Conservation (phyloP, 2,888 invertebrate genomes). For the Ptilodon capucinus region DNA sequence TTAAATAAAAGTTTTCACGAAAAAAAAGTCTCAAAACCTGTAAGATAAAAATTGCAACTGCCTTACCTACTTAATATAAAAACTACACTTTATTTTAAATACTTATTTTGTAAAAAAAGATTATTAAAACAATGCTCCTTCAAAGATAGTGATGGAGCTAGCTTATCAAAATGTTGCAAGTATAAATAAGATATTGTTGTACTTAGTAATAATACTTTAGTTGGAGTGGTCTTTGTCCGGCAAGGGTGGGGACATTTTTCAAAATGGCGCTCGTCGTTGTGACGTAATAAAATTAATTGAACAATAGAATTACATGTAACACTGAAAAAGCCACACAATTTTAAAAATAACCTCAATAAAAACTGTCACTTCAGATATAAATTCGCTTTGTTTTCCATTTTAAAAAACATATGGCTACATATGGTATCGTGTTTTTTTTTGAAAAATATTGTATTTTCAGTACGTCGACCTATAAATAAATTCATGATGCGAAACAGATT, state of each 20-base stretch:
- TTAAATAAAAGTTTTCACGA: no score
- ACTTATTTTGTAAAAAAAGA: no score
- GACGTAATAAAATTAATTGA: background rate
- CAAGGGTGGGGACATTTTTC: background rate
- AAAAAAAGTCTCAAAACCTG: no score
- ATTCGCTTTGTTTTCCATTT: background rate
- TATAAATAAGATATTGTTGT: background rate
- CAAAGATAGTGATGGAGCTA: no score
- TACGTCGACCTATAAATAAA: background rate
- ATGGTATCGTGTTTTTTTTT: no score
- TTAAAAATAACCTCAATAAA: background rate
- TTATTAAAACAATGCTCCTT: no score
- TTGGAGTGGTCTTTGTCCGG: background rate
- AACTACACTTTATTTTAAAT: no score
- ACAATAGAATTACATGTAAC: background rate
- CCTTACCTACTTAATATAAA: no score
- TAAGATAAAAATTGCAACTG: no score
- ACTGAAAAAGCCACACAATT: background rate
- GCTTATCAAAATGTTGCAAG: background rate
- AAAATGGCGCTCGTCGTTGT: background rate
- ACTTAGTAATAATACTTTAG: background rate
- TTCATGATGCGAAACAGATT: background rate
- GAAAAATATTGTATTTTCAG: background rate
- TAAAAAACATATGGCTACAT: no score
- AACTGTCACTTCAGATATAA: background rate